Percentiles rank a stretch among this genome's conserved stretches.
These are phyloP conservation scores for Papilio protenor DNA, from an alignment of 2,888 invertebrate genomes.

Conservation along the genomic window DNA sequence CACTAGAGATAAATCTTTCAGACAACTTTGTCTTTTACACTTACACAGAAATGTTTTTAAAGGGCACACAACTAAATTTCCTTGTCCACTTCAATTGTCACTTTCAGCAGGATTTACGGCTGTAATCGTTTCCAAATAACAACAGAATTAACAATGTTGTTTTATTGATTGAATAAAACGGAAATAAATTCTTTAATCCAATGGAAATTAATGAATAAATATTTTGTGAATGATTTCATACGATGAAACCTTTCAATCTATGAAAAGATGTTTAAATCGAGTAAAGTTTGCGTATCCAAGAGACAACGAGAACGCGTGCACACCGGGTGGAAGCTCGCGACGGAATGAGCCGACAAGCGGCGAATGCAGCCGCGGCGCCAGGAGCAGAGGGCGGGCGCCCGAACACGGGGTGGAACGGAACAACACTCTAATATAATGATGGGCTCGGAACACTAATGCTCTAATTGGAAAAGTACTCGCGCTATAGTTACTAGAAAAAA, in stretches of 20 bases:
- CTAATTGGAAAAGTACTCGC: slow-evolving; percentile 83
- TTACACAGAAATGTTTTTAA: slow-evolving; percentile 63
- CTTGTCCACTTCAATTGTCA: slow-evolving; percentile 71
- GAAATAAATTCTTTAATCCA: neutral
- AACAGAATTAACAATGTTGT: slow-evolving; percentile 20
- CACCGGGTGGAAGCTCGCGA: slow-evolving; percentile 62
- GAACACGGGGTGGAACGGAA: slow-evolving; percentile 76
- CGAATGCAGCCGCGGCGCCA: slow-evolving; percentile 51
- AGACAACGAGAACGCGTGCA: slow-evolving; percentile 55
- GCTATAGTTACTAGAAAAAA: slow-evolving; percentile 51
- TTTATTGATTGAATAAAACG: neutral
- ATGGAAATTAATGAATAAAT: neutral
- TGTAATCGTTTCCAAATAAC: slow-evolving; percentile 44
- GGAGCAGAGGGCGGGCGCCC: slow-evolving; percentile 63
- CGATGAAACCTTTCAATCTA: slow-evolving; percentile 51
- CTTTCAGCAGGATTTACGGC: slow-evolving; percentile 58
- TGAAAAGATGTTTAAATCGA: slow-evolving; percentile 61
- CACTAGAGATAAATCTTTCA: slow-evolving; percentile 29
- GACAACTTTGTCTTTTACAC: slow-evolving; percentile 56
- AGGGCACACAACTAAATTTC: slow-evolving; percentile 59
- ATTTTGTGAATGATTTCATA: slow-evolving; percentile 33
- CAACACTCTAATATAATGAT: slow-evolving; percentile 84
- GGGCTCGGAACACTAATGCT: slow-evolving; percentile 83
- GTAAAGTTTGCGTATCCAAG: slow-evolving; percentile 73
- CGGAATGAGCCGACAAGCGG: slow-evolving; percentile 66